These are phyloP conservation scores for Colaptes auratus DNA, from an alignment of 2,113 vertebrate genomes.

Conservation along the genomic window DNA sequence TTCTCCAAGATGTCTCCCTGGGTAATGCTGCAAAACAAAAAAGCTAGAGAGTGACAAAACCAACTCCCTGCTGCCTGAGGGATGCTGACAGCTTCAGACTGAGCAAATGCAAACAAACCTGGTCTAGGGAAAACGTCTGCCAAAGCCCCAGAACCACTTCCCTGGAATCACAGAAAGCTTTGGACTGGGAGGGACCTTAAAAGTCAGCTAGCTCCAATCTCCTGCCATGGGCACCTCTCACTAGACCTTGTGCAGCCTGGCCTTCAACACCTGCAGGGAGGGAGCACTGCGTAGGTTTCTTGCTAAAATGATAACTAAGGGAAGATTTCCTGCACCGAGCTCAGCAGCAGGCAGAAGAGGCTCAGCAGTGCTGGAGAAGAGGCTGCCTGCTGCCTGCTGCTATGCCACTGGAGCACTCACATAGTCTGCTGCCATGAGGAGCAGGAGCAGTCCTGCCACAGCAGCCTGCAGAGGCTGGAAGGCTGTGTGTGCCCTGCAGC, in stretches of 20 bases:
- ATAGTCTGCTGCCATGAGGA: not conserved
- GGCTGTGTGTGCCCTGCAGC: too few species aligned
- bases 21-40: conserved; percentile 53
- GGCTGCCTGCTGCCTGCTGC: not conserved
- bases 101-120: not conserved
- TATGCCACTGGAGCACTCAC: not conserved
- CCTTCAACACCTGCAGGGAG: too few species aligned
- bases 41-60: not conserved
- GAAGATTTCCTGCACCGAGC: not conserved
- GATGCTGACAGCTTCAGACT: not conserved
- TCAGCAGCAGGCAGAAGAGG: not conserved
- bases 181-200: too few species aligned
- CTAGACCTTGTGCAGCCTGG: too few species aligned
- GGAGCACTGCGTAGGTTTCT: not conserved
- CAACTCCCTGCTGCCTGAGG: not conserved
- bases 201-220: too few species aligned
- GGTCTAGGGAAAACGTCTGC: not conserved
- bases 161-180: too few species aligned
- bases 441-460: not conserved
- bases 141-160: not conserved
- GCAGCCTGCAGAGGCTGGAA: not conserved
- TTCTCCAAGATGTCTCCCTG: conserved; percentile 73
- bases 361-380: not conserved
- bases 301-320: not conserved
- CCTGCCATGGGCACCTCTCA: too few species aligned